A percentile compares a stretch with the other conserved stretches of the same genome.
These are phyloP conservation scores for Furcifer pardalis DNA, from an alignment of 2,797 vertebrate species.

Conservation along the genomic window DNA sequence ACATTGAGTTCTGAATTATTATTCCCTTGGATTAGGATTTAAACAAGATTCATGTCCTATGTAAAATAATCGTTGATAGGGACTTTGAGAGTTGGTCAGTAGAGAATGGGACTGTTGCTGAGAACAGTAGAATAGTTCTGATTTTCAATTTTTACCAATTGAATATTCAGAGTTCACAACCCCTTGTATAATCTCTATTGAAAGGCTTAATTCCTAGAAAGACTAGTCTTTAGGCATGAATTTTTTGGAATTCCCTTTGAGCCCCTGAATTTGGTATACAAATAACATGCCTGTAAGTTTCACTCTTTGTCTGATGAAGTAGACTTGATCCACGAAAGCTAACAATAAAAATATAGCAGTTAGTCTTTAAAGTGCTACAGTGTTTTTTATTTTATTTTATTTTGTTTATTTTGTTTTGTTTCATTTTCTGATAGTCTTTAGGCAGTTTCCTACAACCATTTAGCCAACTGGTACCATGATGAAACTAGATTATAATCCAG, in stretches of 20 bases:
- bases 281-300: too few relatives aligned
- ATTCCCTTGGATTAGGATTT: neutral
- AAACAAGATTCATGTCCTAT: neutral
- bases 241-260: too few relatives aligned
- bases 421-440: too few relatives aligned
- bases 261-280: too few relatives aligned
- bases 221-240: too few relatives aligned
- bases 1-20: neutral
- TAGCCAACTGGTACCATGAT: neutral
- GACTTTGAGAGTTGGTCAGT: neutral
- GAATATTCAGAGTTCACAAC: neutral
- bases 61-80: neutral
- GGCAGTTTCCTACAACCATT: neutral
- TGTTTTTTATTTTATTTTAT: too few relatives aligned
- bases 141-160: neutral
- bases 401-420: too few relatives aligned
- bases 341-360: too few relatives aligned
- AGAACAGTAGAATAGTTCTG: neutral
- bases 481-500: neutral
- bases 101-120: neutral
- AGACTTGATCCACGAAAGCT: too few relatives aligned
- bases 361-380: too few relatives aligned
- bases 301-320: too few relatives aligned
- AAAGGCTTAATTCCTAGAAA: too few relatives aligned
- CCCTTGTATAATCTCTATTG: neutral